Evolutionary conservation across 2,113 vertebrate species (phyloP).

Genomic region (Serilophus lunatus): DNA sequence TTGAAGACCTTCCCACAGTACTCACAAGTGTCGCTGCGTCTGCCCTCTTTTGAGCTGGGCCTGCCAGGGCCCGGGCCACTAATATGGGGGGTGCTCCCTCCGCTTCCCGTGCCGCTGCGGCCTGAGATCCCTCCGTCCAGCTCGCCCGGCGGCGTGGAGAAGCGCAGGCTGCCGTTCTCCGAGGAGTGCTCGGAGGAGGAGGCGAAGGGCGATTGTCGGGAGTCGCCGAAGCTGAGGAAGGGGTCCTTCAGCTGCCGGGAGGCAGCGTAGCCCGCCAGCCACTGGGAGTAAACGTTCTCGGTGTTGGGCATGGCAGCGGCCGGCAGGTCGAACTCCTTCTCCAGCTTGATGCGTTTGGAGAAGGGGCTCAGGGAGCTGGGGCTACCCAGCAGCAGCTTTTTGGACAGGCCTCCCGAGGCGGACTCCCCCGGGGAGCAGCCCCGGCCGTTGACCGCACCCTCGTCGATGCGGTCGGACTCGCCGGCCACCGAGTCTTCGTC

Average conservation of each 20-base stretch:
- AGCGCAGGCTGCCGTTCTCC: constrained; percentile 98
- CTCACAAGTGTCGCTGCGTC: constrained; percentile 98
- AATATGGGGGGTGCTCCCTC: constrained; percentile 97
- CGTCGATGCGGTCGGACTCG: constrained; percentile 91
- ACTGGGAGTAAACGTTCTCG: constrained; percentile 99
- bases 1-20: constrained; percentile 99
- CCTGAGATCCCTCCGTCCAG: constrained; percentile 96
- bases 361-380: constrained; percentile 97
- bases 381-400: constrained; percentile 97
- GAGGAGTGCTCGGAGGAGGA: constrained; percentile 98
- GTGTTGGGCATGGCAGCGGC: constrained; percentile 96
- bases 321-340: constrained; percentile 98
- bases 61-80: constrained; percentile 90
- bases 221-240: constrained; percentile 97
- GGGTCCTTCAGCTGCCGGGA: constrained; percentile 99
- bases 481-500: constrained; percentile 90
- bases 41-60: constrained; percentile 97
- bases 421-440: constrained; percentile 95
- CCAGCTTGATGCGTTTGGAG: constrained; percentile 98
- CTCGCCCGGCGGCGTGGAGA: constrained; percentile 97
- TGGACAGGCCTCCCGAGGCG: constrained; percentile 91
- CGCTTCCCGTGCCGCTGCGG: constrained; percentile 96
- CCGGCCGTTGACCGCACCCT: constrained; percentile 90
- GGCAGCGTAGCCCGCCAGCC: constrained; percentile 96
- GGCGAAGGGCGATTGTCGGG: constrained; percentile 99